Base-by-base conservation (phyloP, 2,797 vertebrate genomes). In the Notolabrus celidotus region DNA sequence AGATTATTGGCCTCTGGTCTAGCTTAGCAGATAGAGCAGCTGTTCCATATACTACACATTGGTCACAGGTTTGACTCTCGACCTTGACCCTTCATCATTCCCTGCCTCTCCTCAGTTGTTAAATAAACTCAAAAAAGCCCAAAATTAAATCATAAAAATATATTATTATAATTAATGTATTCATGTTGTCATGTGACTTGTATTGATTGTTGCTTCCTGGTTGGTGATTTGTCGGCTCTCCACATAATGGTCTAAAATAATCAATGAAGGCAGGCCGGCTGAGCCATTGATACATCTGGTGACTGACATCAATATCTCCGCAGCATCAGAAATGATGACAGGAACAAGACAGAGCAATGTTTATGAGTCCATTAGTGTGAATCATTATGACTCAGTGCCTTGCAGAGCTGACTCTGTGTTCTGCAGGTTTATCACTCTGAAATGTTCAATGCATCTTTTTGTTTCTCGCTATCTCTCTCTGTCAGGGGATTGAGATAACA, bases 401-500 rank as follows among this genome's bases (percentile, higher is more conserved):
- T 55, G 62, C 19, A 49, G 45, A 49, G 43, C 3, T 58, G 49
- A 50, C 51, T 11, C 16, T 49, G 2, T 53, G 16, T 7, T 17
- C 12, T 41, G 47, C 34, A 45, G 7, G 23, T 68, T 61, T 20
- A 72, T 67, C 47, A 31, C 15, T 38, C 1, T 45, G 23, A 22
- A 51, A 39, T 53, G 27, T 65, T 7, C 5, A 4, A 42, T 63
- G 46, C 20, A 36, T 70, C 2, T 56, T 20, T 80, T 15, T 77
- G 14, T 85, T 39, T 80, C 27, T 71, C 19, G 66, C 33, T 61
- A 19, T 83, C n/a, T 65, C 38, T 59, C 23, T 83, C 45, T 85
- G 49, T 22, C 83, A 97, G 97, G 95, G 95, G 29, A 94, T 98
- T 2, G 92, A 97, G 88, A 95, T 99, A 83, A 92, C 94, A 1